Base-by-base conservation (phyloP, 1,140 invertebrate species). In the Philaenus spumarius region DNA sequence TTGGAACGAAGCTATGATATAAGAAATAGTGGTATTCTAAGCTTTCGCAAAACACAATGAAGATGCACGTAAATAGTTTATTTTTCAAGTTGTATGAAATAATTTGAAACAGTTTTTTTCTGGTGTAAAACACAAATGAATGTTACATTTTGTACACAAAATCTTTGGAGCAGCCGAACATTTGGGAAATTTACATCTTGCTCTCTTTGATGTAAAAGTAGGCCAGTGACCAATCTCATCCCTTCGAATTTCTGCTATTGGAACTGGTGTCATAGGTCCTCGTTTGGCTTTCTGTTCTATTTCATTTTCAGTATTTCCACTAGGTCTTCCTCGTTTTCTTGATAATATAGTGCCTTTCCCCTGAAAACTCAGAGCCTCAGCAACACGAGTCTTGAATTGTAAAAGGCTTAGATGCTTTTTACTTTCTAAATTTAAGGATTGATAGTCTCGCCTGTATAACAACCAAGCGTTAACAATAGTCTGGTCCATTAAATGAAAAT, bases 401-500 rank as follows among this genome's bases (percentile, higher is more conserved):
- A 35, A 35, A 7, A 35, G 14, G 14, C 34, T 35, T 14, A 35
- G 14, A 35, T 7, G 34, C 14, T 35, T 35, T 14, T 35, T 14
- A 35, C 34, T 35, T 35, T 35, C 34, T 35, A 35, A 35, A 35
- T 35, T 35, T 14, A 35, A 35, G 6, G 34, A n/a, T n/a, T n/a
- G n/a, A 7, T n/a, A 50, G 43, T 59, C 17, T 42, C 6, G 22
- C 46, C 51, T 17, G 23, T 24, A 37, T 19, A 55, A 40, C 56
- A 60, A 22, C 46, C 37, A 55, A 43, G 22, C 19, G 43, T 58
- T 61, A 17, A 58, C 51, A 53, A 30, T 9, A 17, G 14, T 48
- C 17, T 42, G 20, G 20, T 55, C 57, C 42, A 40, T 52, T 53
- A 26, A 37, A 14, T 62, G 15, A 2, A 55, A 59, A 52, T 19